Percentiles rank a stretch among this genome's conserved stretches.
Evolutionary conservation across 2,888 invertebrate species (phyloP).

Genomic region (Drosophila melanosoma): DNA sequence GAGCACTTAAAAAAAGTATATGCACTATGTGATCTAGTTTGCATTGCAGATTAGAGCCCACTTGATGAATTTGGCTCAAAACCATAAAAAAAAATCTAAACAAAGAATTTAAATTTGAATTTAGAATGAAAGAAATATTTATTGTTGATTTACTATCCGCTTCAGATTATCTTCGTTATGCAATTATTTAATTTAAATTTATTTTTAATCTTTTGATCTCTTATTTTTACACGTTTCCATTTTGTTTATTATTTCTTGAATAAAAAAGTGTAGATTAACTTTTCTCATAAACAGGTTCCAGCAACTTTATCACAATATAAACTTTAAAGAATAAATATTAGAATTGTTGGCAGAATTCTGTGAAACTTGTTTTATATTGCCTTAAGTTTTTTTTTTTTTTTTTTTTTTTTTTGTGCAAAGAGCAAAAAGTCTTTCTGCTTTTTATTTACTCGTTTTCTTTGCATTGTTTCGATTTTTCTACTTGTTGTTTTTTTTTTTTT

Average conservation of each 20-base stretch:
- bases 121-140: background rate
- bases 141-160: background rate
- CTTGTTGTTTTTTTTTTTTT: conserved; percentile 29
- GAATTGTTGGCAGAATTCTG: conserved; percentile 3
- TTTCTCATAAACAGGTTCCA: background rate
- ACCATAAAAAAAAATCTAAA: background rate
- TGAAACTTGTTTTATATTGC: background rate
- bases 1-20: background rate
- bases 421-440: conserved; percentile 13
- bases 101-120: background rate
- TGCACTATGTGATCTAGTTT: conserved; percentile 4
- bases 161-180: no score
- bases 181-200: background rate
- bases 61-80: background rate
- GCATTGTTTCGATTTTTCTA: background rate
- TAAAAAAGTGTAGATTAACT: background rate
- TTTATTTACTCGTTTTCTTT: background rate
- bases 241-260: background rate
- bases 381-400: background rate
- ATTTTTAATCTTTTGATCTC: background rate
- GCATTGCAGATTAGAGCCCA: background rate
- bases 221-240: background rate
- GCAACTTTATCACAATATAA: background rate
- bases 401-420: background rate
- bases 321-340: background rate